Percentiles rank a stretch among this genome's conserved stretches.
phyloP scores from a whole-genome alignment of 2,113 vertebrate species.

The Xiphias gladius region DNA sequence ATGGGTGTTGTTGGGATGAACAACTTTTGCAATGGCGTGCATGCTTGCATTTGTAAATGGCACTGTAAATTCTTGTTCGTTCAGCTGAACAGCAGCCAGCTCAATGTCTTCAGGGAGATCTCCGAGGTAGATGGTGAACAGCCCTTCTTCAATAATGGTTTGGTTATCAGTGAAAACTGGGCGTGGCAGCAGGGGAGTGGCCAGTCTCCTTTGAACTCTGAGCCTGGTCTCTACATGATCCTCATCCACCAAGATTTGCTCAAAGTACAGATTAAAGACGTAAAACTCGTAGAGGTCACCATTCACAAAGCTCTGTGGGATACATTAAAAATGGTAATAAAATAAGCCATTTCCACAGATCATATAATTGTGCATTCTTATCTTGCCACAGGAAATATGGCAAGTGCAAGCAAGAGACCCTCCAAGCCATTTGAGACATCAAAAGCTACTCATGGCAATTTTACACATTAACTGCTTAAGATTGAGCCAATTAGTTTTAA shows the following conservation, averaged over 20 bases:
- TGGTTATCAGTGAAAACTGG: conserved; percentile 38
- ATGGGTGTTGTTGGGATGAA: conserved; percentile 49
- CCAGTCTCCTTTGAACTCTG: conserved; percentile 39
- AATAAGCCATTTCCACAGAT: too few relatives aligned
- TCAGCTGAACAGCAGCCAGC: conserved; percentile 62
- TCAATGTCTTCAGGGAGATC: conserved; percentile 69
- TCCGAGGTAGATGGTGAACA: conserved; percentile 69
- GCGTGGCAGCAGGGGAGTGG: conserved; percentile 54
- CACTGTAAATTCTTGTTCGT: conserved; percentile 21
- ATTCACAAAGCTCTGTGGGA: conserved; percentile 70
- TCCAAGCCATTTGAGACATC: too few relatives aligned
- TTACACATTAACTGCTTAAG: too few relatives aligned
- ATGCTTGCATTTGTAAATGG: conserved; percentile 3
- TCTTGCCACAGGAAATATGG: too few relatives aligned
- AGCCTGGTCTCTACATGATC: conserved; percentile 41
- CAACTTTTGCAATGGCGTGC: background rate
- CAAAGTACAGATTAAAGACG: conserved; percentile 64
- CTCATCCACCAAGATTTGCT: conserved; percentile 59
- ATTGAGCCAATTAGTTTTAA: too few relatives aligned
- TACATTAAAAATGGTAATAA: background rate
- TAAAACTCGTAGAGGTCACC: conserved; percentile 61
- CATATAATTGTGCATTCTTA: too few relatives aligned
- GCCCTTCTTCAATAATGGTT: conserved; percentile 32
- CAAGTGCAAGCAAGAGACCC: too few relatives aligned
- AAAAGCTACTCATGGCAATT: too few relatives aligned